Evolutionary conservation across 1,140 invertebrate species (phyloP), one percentile per base, ranked within the genome.

Genomic region (Heliconius congener): DNA sequence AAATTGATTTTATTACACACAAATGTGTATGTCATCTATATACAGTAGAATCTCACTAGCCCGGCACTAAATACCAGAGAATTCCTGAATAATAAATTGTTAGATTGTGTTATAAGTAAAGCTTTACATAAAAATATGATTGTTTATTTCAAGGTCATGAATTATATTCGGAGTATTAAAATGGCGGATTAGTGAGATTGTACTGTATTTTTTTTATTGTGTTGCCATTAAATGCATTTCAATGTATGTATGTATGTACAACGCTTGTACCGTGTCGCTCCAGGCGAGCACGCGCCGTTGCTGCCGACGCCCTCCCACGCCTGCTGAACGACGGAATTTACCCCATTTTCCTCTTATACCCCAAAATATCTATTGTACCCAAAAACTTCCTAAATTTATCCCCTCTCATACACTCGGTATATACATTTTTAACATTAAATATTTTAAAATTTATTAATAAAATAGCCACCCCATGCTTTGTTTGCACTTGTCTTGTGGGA

Each of bases 211-310:
- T 19, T 13, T 13, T 66, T 27, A 66, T 66, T 30, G 60, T 27
- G 27, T 66, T 66, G 60, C 27, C 60, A 30, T 27, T 66, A 66
- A 66, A 66, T 30, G 60, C 60, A 66, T 66, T 30, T 66, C 23
- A 30, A 66, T 66, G 23, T 66, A 66, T 66, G 55, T 55, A 55
- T 55, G 55, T 66, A 66, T 66, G 27, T 66, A 66, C 60, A 66
- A 66, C 4, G 79, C 79, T 76, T 76, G 74, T 75, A 72, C 72
- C 83, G 87, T 94, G 90, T 92, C 88, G 89, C 90, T 78, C 83
- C 95, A 96, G 95, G 95, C 92, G 95, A 96, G 93, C 95, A 95
- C 95, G 95, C 95, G 90, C 95, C 95, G 87, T 93, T 96, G 93
- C 95, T 96, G 88, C 91, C 87, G 85, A 87, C 90, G 91, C 95